Evolutionary conservation across 1,140 invertebrate species (phyloP).

Genomic region (Procambarus virginalis): DNA sequence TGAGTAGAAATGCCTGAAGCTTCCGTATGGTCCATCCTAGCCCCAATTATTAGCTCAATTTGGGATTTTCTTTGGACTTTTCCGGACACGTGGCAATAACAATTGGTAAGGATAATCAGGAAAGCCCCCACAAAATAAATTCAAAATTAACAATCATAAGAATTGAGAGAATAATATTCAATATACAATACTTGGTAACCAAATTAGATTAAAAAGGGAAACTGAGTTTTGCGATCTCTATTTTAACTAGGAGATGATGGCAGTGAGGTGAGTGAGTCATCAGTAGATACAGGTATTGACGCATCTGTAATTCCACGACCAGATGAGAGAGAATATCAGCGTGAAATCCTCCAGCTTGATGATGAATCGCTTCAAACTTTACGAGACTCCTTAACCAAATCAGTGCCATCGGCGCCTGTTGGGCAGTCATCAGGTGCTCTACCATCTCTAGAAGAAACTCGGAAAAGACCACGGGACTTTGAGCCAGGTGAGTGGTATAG

Average conservation of each 20-base stretch:
- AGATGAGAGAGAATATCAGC: constrained; percentile 61
- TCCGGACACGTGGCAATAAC: too few relatives aligned
- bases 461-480: constrained; percentile 55
- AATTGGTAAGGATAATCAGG: too few relatives aligned
- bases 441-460: constrained; percentile 51
- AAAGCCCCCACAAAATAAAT: too few relatives aligned
- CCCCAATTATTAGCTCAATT: too few relatives aligned
- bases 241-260: constrained; percentile 49
- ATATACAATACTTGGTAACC: too few relatives aligned
- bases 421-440: constrained; percentile 28
- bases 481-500: constrained; percentile 35
- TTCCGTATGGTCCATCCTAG: too few relatives aligned
- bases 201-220: too few relatives aligned
- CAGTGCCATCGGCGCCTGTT: constrained; percentile 24
- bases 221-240: too few relatives aligned
- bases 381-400: constrained; percentile 42
- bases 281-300: constrained; percentile 54
- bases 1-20: too few relatives aligned
- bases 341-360: constrained; percentile 58
- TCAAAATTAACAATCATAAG: too few relatives aligned
- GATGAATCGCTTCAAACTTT: constrained; percentile 54
- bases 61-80: too few relatives aligned
- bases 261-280: constrained; percentile 59
- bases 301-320: constrained; percentile 59
- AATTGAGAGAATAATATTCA: too few relatives aligned